Base-by-base conservation (phyloP, 2,797 vertebrate species). In the Graptemys geographica region DNA sequence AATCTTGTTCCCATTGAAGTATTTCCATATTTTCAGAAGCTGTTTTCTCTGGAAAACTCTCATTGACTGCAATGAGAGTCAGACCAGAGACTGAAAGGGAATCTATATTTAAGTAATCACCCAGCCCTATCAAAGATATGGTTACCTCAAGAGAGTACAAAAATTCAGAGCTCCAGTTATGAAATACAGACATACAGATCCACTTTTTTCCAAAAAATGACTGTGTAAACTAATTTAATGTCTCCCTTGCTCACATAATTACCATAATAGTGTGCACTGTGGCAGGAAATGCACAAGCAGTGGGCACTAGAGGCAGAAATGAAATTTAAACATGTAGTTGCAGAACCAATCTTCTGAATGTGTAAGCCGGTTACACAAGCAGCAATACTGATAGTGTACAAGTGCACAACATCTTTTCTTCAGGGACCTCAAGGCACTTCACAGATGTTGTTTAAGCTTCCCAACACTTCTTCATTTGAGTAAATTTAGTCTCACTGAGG, bases 401-500 rank as follows among this genome's bases (percentile, higher is more conserved):
- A 93, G 74, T 51, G 23, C 81, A 21, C 96, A 21, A 28, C 2
- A 16, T 41, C 84, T 97, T 96, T 79, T 59, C 93, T 95, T 93
- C 86, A 51, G 82, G 87, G 94, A 72, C 86, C 69, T 79, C 80
- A 33, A 65, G 93, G 83, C 65, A 57, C 86, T 96, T 91, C 84
- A 81, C 93, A 91, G 90, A 87, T 84, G 47, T 72, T 89, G 79
- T 84, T 83, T 88, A 90, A 96, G 79, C 59, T 84, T 95, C 86
- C 74, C 49, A 93, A 76, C 10, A 53, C 91, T 94, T 90, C 88
- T 86, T 82, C 83, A 92, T 91, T 89, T 93, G 92, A 44, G 57
- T 94, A 94, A 97, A 95, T 95, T 89, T 51, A 7, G 65, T 93
- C 92, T 95, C 89, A 49, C 91, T 78, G 90, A 91, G 94, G 95